Percentiles rank a stretch among this genome's conserved stretches.
Evolutionary conservation across 1,140 invertebrate genomes (phyloP).

Genomic region (Diploscapter pachys): DNA sequence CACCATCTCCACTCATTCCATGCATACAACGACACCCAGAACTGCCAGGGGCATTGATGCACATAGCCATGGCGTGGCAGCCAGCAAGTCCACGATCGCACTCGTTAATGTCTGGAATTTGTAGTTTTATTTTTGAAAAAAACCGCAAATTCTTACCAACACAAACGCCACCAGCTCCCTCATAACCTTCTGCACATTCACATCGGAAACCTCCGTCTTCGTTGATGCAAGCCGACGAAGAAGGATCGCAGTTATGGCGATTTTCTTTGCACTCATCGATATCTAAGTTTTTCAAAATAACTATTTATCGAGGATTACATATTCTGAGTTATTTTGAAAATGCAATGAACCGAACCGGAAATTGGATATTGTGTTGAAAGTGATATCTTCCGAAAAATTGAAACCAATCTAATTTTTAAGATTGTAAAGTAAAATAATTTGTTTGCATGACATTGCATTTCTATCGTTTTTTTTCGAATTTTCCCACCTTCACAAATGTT

Average conservation of each 20-base stretch:
- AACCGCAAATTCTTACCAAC: conserved; percentile 38
- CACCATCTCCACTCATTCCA: conserved; percentile 78
- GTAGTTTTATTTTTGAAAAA: neutral
- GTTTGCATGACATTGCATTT: conserved; percentile 24
- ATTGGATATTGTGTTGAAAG: no score
- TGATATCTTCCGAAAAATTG: no score
- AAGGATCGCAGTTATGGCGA: conserved; percentile 45
- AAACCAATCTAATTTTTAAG: neutral
- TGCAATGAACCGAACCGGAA: no score
- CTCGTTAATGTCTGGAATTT: conserved; percentile 81
- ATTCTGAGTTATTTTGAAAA: no score
- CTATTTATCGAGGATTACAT: no score
- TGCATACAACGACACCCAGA: conserved; percentile 77
- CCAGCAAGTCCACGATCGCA: conserved; percentile 64
- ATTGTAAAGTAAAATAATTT: conserved; percentile 2
- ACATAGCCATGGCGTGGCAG: conserved; percentile 66
- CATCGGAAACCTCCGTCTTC: conserved; percentile 41
- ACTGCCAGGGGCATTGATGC: conserved; percentile 79
- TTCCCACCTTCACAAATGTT: conserved; percentile 45
- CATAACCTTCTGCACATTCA: conserved; percentile 47
- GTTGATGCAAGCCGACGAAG: conserved; percentile 43
- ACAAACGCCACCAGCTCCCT: conserved; percentile 49
- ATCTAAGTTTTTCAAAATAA: conserved; percentile 31
- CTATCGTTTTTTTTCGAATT: conserved; percentile 29
- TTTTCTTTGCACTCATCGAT: conserved; percentile 50